Percentiles rank a stretch among this genome's conserved stretches.
phyloP scores from a whole-genome alignment of 53 echinoderm and acorn worm species.

The Paracentrotus lividus region DNA sequence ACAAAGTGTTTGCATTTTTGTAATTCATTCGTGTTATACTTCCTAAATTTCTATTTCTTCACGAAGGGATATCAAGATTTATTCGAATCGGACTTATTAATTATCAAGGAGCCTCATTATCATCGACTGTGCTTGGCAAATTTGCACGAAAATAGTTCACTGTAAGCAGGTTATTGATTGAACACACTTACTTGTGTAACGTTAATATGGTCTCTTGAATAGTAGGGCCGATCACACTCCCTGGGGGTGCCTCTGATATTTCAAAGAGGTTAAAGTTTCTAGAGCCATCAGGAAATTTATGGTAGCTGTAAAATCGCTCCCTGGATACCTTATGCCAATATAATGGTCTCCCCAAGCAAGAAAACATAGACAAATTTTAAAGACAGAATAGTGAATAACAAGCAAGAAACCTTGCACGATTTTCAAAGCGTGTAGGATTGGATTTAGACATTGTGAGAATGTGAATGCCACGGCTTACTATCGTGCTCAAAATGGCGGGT shows the following conservation, averaged over 20 bases:
- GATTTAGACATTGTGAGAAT: slow-evolving; percentile 1
- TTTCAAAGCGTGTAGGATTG: neutral
- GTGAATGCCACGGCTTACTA: neutral
- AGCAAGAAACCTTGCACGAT: slow-evolving; percentile 24
- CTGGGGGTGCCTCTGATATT: slow-evolving; percentile 30
- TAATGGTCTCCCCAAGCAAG: slow-evolving; percentile 21
- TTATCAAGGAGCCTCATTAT: slow-evolving; percentile 2
- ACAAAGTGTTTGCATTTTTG: slow-evolving; percentile 14
- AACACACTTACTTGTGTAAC: slow-evolving; percentile 43
- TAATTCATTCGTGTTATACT: neutral
- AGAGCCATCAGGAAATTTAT: neutral
- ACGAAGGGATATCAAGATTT: neutral
- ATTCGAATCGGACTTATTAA: slow-evolving; percentile 37
- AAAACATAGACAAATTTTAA: slow-evolving; percentile 4
- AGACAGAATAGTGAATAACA: slow-evolving; percentile 26
- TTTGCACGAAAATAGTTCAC: slow-evolving; percentile 1
- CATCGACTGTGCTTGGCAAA: slow-evolving; percentile 2
- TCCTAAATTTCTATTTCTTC: neutral
- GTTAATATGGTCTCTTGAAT: neutral
- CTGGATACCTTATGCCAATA: neutral
- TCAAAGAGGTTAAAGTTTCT: neutral
- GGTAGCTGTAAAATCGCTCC: neutral
- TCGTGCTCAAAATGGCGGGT: slow-evolving; percentile 9
- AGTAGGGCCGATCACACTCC: slow-evolving; percentile 22
- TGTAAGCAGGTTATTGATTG: slow-evolving; percentile 39